Conservation (phyloP, 1,140 invertebrate genomes). For the Drosophila novamexicana region DNA sequence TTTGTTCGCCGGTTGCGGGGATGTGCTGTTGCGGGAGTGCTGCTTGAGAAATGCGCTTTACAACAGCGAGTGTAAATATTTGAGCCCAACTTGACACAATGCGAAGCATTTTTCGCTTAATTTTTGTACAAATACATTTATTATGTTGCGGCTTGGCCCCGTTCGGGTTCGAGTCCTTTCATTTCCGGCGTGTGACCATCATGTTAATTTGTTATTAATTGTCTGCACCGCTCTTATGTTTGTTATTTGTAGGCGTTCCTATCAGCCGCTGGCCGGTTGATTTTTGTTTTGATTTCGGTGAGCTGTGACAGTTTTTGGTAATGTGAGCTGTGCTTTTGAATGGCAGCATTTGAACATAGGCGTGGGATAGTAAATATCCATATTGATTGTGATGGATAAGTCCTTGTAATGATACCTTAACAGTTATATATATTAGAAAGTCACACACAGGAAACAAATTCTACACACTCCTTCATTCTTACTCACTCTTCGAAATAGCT, state of each 20-base stretch:
- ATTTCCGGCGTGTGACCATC: constrained; percentile 66
- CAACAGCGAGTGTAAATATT: constrained; percentile 73
- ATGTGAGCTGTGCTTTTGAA: constrained; percentile 20
- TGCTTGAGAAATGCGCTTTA: constrained; percentile 64
- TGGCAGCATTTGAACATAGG: constrained; percentile 1
- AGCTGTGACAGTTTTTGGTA: constrained; percentile 44
- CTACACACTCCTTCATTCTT: background rate
- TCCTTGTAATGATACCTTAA: constrained; percentile 10
- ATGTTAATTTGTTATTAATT: constrained; percentile 84
- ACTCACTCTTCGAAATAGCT: background rate
- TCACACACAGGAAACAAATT: constrained; percentile 6
- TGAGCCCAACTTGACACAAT: constrained; percentile 68
- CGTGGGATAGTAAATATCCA: constrained; percentile 37
- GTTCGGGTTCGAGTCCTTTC: constrained; percentile 37
- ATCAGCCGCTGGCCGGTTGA: constrained; percentile 34
- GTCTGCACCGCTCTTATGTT: constrained; percentile 47
- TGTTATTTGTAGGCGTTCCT: constrained; percentile 34
- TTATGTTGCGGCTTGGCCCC: constrained; percentile 56
- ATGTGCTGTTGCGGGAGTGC: background rate
- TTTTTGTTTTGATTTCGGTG: constrained; percentile 54
- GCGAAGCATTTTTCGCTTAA: constrained; percentile 74
- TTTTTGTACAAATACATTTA: constrained; percentile 79
- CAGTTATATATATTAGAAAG: background rate
- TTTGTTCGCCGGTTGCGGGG: constrained; percentile 23
- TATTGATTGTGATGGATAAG: constrained; percentile 13